Conservation (phyloP, 1,140 invertebrate species). For the Asobara japonica region DNA sequence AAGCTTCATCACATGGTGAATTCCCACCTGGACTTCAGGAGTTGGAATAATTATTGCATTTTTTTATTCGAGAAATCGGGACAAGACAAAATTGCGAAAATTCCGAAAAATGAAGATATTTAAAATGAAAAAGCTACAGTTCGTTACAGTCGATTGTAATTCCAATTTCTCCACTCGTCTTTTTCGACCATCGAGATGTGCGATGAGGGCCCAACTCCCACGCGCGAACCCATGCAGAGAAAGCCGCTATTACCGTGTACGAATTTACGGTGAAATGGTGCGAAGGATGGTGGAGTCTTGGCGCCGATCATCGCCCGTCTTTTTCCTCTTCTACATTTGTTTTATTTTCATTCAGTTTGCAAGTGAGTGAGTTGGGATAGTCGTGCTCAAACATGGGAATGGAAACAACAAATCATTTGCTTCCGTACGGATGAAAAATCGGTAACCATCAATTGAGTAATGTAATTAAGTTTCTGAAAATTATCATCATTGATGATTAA, state of each 20-base stretch:
- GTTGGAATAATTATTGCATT: no score
- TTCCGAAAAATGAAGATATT: no score
- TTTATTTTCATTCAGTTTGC: conserved; percentile 1
- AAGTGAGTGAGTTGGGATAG: neutral
- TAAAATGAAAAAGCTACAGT: neutral
- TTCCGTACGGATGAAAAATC: no score
- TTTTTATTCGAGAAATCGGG: no score
- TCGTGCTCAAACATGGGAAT: neutral
- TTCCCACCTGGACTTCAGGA: no score
- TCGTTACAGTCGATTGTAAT: neutral
- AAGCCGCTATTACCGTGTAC: conserved; percentile 11
- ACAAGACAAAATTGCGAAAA: no score
- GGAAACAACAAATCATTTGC: conserved; percentile 1
- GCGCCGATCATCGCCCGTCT: conserved; percentile 1
- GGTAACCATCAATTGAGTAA: no score
- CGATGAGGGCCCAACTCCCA: conserved; percentile 14
- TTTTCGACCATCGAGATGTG: neutral
- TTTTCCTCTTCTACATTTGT: conserved; percentile 5
- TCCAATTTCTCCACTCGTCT: neutral
- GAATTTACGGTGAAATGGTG: neutral
- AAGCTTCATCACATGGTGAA: no score
- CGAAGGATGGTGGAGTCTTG: neutral
- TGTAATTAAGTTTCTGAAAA: no score
- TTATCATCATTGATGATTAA: no score
- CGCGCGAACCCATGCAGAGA: conserved; percentile 9